Conservation (phyloP, 35 echinoderm and acorn worm species). For the Ophioderma brevispina region DNA sequence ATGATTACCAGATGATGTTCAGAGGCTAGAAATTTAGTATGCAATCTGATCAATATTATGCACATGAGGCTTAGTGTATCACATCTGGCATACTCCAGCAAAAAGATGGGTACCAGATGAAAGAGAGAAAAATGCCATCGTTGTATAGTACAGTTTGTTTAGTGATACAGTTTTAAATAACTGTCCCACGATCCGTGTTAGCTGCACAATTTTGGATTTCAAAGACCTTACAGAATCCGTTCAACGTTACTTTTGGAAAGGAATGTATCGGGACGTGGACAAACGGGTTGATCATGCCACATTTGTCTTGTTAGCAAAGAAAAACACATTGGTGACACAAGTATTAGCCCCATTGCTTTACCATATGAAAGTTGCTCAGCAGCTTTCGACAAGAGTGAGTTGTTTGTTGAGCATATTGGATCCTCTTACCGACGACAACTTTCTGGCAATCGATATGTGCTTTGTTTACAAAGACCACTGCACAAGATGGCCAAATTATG, state of each 20-base stretch:
- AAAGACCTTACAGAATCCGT: neutral
- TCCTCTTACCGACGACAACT: neutral
- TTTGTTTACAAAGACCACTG: neutral
- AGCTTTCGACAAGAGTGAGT: neutral
- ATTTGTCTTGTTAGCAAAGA: neutral
- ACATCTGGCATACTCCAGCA: slow-evolving; percentile 21
- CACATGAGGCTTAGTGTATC: slow-evolving; percentile 26
- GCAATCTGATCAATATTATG: slow-evolving; percentile 37
- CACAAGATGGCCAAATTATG: neutral
- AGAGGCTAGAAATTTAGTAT: slow-evolving; percentile 16
- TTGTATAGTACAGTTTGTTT: neutral
- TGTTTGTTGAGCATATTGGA: neutral
- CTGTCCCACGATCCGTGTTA: slow-evolving; percentile 25
- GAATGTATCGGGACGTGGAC: neutral
- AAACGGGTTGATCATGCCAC: neutral
- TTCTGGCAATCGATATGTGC: neutral
- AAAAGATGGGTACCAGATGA: slow-evolving; percentile 5
- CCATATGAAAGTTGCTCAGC: neutral
- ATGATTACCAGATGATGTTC: neutral
- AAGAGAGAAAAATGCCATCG: neutral
- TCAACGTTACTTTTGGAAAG: slow-evolving; percentile 16
- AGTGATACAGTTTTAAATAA: slow-evolving; percentile 26
- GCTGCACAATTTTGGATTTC: slow-evolving; percentile 32
- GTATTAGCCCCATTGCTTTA: neutral
- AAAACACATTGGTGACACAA: neutral